Evolutionary conservation across 2,113 vertebrate species (phyloP).

Genomic region (Entomyzon cyanotis): DNA sequence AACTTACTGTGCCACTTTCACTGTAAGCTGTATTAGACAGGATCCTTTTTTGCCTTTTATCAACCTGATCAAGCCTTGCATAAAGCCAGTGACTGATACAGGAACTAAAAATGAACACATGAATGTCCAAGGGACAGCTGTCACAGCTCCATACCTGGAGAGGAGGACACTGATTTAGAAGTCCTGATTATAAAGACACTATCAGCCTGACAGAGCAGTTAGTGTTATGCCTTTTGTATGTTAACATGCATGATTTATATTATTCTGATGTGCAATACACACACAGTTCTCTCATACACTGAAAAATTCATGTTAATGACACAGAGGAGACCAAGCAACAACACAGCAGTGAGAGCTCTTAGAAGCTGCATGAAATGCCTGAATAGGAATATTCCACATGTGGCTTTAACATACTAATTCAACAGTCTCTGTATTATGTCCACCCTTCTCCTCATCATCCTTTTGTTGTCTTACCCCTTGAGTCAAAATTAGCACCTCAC

Average conservation of each 20-base stretch:
- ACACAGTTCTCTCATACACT: conserved; percentile 3
- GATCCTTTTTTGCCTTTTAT: neutral
- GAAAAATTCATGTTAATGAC: conserved; percentile 50
- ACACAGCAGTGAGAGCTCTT: neutral
- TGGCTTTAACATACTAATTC: neutral
- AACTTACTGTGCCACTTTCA: conserved; percentile 36
- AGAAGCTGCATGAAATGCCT: neutral
- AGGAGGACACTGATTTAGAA: neutral
- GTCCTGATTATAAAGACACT: neutral
- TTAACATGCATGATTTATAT: conserved; percentile 61
- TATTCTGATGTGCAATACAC: neutral
- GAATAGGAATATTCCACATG: neutral
- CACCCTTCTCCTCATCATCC: neutral
- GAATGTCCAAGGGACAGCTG: neutral
- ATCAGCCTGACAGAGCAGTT: neutral
- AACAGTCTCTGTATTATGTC: neutral
- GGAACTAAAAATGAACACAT: neutral
- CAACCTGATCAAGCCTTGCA: neutral
- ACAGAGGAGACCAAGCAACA: conserved; percentile 11
- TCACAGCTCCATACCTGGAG: neutral
- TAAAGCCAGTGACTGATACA: neutral
- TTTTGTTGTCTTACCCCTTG: neutral
- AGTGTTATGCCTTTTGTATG: neutral
- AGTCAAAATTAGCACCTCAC: neutral
- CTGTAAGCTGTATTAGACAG: neutral